These are phyloP conservation scores for Andrena cerasifolii DNA, from an alignment of 1,140 invertebrate genomes.

Conservation along the genomic window DNA sequence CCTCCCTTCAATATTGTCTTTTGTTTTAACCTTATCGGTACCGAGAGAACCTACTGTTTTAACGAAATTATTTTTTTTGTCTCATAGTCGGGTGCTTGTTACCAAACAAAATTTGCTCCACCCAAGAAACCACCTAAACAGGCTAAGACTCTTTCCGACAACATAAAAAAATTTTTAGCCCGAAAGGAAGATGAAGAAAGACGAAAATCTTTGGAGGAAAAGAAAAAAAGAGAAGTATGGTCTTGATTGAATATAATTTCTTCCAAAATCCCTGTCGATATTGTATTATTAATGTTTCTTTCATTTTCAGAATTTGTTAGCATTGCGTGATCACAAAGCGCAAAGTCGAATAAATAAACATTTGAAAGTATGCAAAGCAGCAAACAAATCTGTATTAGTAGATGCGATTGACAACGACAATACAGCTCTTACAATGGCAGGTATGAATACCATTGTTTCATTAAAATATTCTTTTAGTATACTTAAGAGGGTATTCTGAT, in stretches of 20 bases:
- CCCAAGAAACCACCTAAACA: constrained; percentile 90
- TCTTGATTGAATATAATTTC: not conserved
- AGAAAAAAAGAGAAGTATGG: constrained; percentile 85
- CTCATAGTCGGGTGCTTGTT: constrained; percentile 83
- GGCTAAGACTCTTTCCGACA: constrained; percentile 86
- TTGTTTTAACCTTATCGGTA: constrained; percentile 30
- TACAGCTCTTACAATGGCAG: constrained; percentile 88
- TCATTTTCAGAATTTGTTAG: constrained; percentile 84
- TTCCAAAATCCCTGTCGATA: too few species aligned
- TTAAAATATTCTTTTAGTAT: constrained; percentile 9
- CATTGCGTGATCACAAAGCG: constrained; percentile 89
- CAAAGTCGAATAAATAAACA: constrained; percentile 87
- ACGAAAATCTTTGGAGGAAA: constrained; percentile 85
- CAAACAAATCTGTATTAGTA: constrained; percentile 92
- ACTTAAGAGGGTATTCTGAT: too few species aligned
- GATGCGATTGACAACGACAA: constrained; percentile 91
- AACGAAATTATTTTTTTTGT: constrained; percentile 34
- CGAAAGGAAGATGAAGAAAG: constrained; percentile 91
- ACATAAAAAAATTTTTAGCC: constrained; percentile 92
- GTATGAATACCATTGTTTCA: constrained; percentile 66
- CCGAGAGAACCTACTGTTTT: not conserved
- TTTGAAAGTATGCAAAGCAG: constrained; percentile 91
- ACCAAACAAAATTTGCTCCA: constrained; percentile 90
- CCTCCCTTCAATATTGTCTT: not conserved
- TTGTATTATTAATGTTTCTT: constrained; percentile 22